Base-by-base conservation (phyloP, 2,888 invertebrate species). In the Apamea monoglypha region DNA sequence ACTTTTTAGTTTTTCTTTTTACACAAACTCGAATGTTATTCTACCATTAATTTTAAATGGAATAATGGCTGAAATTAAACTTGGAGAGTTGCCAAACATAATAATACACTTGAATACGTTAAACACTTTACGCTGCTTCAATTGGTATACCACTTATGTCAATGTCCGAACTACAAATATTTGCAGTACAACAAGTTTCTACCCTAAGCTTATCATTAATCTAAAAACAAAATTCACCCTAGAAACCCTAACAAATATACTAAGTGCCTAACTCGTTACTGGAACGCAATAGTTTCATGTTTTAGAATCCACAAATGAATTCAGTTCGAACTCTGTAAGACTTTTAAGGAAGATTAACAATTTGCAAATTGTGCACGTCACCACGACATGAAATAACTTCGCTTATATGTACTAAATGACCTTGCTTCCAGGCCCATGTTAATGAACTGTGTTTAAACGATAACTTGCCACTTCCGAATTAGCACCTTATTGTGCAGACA, bases 391-490 rank as follows among this genome's bases (percentile, higher is more conserved):
- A 80, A 87, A 82, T 81, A 84, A 83, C 80, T 76, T 74, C 73
- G 78, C 77, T 71, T 78, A 59, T 71, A 76, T n/a, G 85, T 75
- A 78, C 84, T 69, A 79, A 82, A 82, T 91, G 93, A 91, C 94
- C 94, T 94, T 94, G 94, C 86, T 66, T 87, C 85, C 83, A 89
- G 86, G 83, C 86, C 86, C 87, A 89, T 93, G 93, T 92, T 93
- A 94, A 94, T 93, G 94, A 94, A 93, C 92, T 87, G 88, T 88
- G 84, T 88, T 89, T 88, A 85, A 87, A 87, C 86, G 83, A 83
- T 85, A 87, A 89, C 88, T 84, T 88, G 85, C 86, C 80, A 90
- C 91, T 90, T 90, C 90, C 90, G 90, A 94, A 94, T 94, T 94
- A 93, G 87, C 92, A 91, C 92, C 90, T 93, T 92, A 91, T 90